Conservation (phyloP, 2,888 invertebrate genomes). For the Drosophila mimica region DNA sequence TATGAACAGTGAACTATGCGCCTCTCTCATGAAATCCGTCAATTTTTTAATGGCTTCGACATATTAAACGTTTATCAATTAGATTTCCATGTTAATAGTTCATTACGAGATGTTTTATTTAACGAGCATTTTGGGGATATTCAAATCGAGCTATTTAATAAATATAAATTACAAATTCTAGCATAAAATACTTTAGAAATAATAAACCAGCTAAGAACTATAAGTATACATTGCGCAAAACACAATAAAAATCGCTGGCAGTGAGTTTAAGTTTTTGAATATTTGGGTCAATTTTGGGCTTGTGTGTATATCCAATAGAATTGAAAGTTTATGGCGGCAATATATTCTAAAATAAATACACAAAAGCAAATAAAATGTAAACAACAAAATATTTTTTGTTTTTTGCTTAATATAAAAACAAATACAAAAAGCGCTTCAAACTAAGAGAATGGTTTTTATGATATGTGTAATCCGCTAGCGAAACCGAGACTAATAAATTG, state of each 20-base stretch:
- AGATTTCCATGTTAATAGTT: slow-evolving; percentile 26
- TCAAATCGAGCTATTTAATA: not conserved
- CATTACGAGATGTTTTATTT: slow-evolving; percentile 12
- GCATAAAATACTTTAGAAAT: not conserved
- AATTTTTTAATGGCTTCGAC: slow-evolving; percentile 10
- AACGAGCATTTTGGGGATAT: not conserved
- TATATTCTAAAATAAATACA: slow-evolving; percentile 18
- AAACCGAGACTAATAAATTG: slow-evolving; percentile 56
- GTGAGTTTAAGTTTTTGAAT: slow-evolving; percentile 5
- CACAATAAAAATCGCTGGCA: slow-evolving; percentile 10
- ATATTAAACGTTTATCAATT: slow-evolving; percentile 21
- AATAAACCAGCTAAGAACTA: slow-evolving; percentile 11
- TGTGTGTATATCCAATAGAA: slow-evolving; percentile 26
- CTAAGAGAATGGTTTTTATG: slow-evolving; percentile 17
- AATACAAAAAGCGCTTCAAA: slow-evolving; percentile 3
- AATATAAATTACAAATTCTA: not conserved
- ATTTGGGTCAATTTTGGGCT: slow-evolving; percentile 2
- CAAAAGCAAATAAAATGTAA: slow-evolving; percentile 34
- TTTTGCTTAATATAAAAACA: slow-evolving; percentile 18
- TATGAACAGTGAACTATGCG: slow-evolving; percentile 34
- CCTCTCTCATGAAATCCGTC: slow-evolving; percentile 41
- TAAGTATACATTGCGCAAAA: not conserved
- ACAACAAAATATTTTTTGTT: slow-evolving; percentile 32
- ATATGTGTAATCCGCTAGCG: slow-evolving; percentile 48
- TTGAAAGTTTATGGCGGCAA: slow-evolving; percentile 32